Evolutionary conservation across 2,797 vertebrate genomes (phyloP).

Genomic region (Chelmon rostratus): DNA sequence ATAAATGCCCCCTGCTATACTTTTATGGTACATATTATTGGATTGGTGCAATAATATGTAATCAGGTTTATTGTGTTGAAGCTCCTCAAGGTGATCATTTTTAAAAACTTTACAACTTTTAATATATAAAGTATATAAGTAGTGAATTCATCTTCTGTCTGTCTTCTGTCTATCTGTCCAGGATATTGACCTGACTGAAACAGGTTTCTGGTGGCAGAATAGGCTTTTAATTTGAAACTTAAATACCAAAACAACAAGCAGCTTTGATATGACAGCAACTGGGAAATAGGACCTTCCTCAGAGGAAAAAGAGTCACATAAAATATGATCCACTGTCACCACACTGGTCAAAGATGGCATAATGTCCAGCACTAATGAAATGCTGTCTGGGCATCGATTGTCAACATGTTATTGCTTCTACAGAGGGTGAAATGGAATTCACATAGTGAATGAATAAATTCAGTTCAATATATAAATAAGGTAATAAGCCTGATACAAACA

Average conservation of each 20-base stretch:
- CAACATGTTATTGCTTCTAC: conserved; percentile 88
- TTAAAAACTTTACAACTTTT: too few species aligned
- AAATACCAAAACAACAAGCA: conserved; percentile 84
- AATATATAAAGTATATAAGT: not conserved
- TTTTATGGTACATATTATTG: not conserved
- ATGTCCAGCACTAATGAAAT: conserved; percentile 71
- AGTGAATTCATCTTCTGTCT: not conserved
- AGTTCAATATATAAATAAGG: conserved; percentile 68
- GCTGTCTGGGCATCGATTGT: conserved; percentile 83
- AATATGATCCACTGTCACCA: conserved; percentile 75
- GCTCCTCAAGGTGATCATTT: not conserved
- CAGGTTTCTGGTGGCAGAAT: conserved; percentile 71
- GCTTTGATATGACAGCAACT: conserved; percentile 78
- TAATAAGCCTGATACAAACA: conserved; percentile 74
- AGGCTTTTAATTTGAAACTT: conserved; percentile 85
- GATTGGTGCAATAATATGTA: not conserved
- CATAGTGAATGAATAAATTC: conserved; percentile 75
- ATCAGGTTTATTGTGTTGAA: not conserved
- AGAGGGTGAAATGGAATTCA: conserved; percentile 78
- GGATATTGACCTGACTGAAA: conserved; percentile 68
- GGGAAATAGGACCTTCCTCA: conserved; percentile 59
- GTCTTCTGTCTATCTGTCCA: too few species aligned
- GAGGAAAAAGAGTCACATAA: conserved; percentile 68
- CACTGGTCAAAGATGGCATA: conserved; percentile 66
- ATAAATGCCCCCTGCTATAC: not conserved